A percentile compares a stretch with the other conserved stretches of the same genome.
These are phyloP conservation scores for Magallana angulata DNA, from an alignment of 1,140 invertebrate genomes.

Conservation along the genomic window DNA sequence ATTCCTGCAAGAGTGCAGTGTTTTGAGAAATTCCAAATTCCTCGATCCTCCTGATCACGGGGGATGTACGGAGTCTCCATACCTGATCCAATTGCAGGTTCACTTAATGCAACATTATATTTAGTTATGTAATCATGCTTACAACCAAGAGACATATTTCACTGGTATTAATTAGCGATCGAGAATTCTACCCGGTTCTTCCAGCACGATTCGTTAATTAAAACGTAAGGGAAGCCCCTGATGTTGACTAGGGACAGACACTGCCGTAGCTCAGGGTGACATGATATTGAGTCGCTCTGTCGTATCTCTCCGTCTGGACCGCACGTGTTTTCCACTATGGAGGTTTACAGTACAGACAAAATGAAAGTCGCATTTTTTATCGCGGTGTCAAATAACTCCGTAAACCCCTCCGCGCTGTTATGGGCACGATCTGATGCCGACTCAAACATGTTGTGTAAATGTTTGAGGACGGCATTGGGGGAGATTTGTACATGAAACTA, in stretches of 20 bases:
- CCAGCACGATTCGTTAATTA: too few relatives aligned
- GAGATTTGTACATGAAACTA: too few relatives aligned
- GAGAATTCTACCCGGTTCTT: too few relatives aligned
- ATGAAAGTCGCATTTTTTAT: background rate
- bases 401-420: background rate
- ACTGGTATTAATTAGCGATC: too few relatives aligned
- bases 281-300: too few relatives aligned
- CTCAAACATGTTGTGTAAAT: too few relatives aligned
- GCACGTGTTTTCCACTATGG: constrained; percentile 13
- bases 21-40: background rate
- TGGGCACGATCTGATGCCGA: background rate
- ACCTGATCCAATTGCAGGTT: background rate
- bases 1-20: background rate
- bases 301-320: too few relatives aligned
- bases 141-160: background rate
- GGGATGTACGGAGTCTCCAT: background rate
- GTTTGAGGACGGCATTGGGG: too few relatives aligned
- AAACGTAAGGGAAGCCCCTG: too few relatives aligned
- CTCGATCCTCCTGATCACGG: too few relatives aligned
- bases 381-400: constrained; percentile 2
- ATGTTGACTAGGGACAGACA: too few relatives aligned
- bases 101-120: background rate
- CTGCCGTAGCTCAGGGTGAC: too few relatives aligned
- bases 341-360: background rate
- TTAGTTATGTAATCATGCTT: constrained; percentile 20